Percentiles rank a stretch among this genome's conserved stretches.
Conservation (phyloP, 1,140 invertebrate genomes). For the Pseudomyrmex cubaensis region DNA sequence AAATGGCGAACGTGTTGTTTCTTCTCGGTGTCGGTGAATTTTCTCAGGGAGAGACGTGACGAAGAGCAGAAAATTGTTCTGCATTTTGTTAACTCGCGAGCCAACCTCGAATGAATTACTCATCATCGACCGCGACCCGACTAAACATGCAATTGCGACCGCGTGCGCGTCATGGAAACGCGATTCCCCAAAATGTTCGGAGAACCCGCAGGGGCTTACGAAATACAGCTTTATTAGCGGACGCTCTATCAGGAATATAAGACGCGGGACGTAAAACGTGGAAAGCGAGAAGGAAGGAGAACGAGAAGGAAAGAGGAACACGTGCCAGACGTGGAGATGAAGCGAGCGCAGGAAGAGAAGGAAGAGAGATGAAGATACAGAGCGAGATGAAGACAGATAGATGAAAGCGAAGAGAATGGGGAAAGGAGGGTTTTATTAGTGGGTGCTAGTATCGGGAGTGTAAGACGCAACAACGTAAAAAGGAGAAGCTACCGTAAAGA, state of each 20-base stretch:
- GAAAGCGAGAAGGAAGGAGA: constrained; percentile 32
- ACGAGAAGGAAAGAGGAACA: not conserved
- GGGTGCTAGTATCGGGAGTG: constrained; percentile 46
- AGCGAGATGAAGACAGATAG: constrained; percentile 57
- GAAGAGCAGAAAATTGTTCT: constrained; percentile 14
- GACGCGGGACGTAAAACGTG: constrained; percentile 54
- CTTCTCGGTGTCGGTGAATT: no score
- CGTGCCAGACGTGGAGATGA: constrained; percentile 17
- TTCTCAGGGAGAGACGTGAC: not conserved
- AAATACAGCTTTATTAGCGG: constrained; percentile 67
- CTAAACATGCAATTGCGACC: constrained; percentile 26
- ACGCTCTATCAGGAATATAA: constrained; percentile 75
- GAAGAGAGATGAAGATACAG: constrained; percentile 40
- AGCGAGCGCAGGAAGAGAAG: not conserved
- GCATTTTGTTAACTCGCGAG: not conserved
- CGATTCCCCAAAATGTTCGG: constrained; percentile 46
- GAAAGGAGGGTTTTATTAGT: constrained; percentile 47
- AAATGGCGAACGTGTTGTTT: not conserved
- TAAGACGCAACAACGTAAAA: constrained; percentile 56
- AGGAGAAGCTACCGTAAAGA: constrained; percentile 23
- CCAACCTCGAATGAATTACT: constrained; percentile 8
- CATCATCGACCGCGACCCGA: constrained; percentile 19
- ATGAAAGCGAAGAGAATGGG: not conserved
- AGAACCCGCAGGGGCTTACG: constrained; percentile 27
- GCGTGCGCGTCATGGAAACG: constrained; percentile 15